phyloP scores from a whole-genome alignment of 2,797 vertebrate genomes.

The Phalloptychus januarius region DNA sequence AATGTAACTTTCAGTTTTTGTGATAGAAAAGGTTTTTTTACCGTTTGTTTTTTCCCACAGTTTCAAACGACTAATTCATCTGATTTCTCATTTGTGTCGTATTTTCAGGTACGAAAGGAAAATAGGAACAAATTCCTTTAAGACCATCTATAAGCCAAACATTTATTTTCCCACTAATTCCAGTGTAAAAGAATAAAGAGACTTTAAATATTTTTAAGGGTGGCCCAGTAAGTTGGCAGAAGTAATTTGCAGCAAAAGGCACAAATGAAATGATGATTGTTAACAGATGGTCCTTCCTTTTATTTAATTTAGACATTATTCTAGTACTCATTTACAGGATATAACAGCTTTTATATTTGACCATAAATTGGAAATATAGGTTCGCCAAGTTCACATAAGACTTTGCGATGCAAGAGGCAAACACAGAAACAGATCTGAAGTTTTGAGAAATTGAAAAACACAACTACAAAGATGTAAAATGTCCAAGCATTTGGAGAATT shows the following conservation, averaged over 20 bases:
- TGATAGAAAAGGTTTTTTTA: neutral
- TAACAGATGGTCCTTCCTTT: neutral
- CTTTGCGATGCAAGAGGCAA: neutral
- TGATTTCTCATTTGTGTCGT: neutral
- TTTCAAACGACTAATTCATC: no score
- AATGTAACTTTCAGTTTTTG: neutral
- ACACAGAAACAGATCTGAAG: neutral
- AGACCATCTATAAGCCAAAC: neutral
- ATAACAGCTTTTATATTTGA: neutral
- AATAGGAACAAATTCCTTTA: neutral
- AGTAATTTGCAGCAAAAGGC: neutral
- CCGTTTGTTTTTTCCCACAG: no score
- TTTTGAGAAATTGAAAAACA: neutral
- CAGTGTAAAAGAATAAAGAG: neutral
- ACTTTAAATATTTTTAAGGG: neutral
- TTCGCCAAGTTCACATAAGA: neutral
- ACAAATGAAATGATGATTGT: neutral
- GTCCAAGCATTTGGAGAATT: neutral
- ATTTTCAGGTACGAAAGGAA: neutral
- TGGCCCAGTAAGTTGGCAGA: neutral
- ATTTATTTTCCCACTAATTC: neutral
- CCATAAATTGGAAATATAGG: neutral
- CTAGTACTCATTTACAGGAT: neutral
- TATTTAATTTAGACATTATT: neutral
- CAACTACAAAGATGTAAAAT: neutral